Evolutionary conservation across 2,888 invertebrate species (phyloP), one percentile per base, ranked within the genome.

Genomic region (Cosmorhoe ocellata): DNA sequence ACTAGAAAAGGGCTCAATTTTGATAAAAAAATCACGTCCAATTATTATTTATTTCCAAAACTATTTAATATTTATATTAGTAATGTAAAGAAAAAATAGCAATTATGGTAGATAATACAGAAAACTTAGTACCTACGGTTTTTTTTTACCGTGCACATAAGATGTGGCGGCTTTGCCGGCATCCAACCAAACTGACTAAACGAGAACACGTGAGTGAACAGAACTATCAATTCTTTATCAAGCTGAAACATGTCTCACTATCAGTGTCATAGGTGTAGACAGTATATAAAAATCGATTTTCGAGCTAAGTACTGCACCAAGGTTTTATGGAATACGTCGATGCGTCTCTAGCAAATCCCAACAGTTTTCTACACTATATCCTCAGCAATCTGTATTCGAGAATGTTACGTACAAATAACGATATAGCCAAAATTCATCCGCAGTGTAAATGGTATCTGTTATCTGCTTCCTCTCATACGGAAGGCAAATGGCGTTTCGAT

Each of bases 81-180:
- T n/a, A n/a, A 64, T 62, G 43, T 56, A 42, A 32, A 8, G 31
- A 59, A 57, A 61, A 60, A 40, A 55, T 34, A 43, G 56, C 60
- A 58, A 40, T 30, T 56, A 51, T 49, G 51, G 31, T 47, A 40
- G 32, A 32, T 22, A 41, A 37, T 56, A 56, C 52, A n/a, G n/a
- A n/a, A n/a, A n/a, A n/a, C n/a, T n/a, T n/a, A n/a, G n/a, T n/a
- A n/a, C n/a, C n/a, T n/a, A 42, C 22, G 37, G 4, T 10, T 13
- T 33, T 38, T 9, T 33, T 33, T 38, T 9, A 12, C n/a, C n/a
- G n/a, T 37, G 30, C n/a, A 44, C 36, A 44, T 46, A 42, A 51
- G 50, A 18, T 56, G 51, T 51, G 36, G 42, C 38, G 32, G 61
- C 55, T 69, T 70, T 68, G 67, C 66, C 43, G 10, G 38, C 43